A percentile compares a stretch with the other conserved stretches of the same genome.
Evolutionary conservation across 2,113 vertebrate genomes (phyloP).

Genomic region (Polyodon spathula): DNA sequence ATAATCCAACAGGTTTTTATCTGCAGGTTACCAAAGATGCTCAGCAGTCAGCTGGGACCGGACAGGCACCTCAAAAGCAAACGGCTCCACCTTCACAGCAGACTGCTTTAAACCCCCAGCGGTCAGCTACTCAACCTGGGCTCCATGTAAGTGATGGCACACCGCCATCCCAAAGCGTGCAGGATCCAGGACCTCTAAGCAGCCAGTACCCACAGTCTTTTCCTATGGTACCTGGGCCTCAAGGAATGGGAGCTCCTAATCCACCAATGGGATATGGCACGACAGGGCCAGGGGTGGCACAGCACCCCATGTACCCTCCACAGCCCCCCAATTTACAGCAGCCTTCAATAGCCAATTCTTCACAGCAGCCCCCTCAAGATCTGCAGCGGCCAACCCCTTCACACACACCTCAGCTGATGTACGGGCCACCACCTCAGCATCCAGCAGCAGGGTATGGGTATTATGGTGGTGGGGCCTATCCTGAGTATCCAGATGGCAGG

Average conservation of each 20-base stretch:
- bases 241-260: slow-evolving; percentile 22
- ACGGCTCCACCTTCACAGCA: slow-evolving; percentile 21
- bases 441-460: slow-evolving; percentile 38
- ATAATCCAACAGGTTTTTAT: slow-evolving; percentile 69
- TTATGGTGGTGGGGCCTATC: slow-evolving; percentile 57
- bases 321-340: slow-evolving; percentile 19
- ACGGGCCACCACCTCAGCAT: slow-evolving; percentile 41
- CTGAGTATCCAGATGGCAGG: slow-evolving; percentile 58
- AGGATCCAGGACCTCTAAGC: slow-evolving; percentile 19
- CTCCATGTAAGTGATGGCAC: slow-evolving; percentile 30
- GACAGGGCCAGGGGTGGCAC: slow-evolving; percentile 32
- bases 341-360: slow-evolving; percentile 5
- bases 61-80: slow-evolving; percentile 34
- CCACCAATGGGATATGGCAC: slow-evolving; percentile 21
- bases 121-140: slow-evolving; percentile 22
- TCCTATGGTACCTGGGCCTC: slow-evolving; percentile 21
- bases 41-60: slow-evolving; percentile 46
- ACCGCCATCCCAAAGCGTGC: slow-evolving; percentile 22
- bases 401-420: slow-evolving; percentile 56
- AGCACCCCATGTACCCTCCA: neutral
- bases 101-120: slow-evolving; percentile 18
- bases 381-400: slow-evolving; percentile 57
- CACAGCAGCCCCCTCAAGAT: slow-evolving; percentile 44
- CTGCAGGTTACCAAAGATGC: slow-evolving; percentile 83
- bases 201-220: slow-evolving; percentile 31